phyloP scores from a whole-genome alignment of 1,140 invertebrate species.

The Microplitis mediator region DNA sequence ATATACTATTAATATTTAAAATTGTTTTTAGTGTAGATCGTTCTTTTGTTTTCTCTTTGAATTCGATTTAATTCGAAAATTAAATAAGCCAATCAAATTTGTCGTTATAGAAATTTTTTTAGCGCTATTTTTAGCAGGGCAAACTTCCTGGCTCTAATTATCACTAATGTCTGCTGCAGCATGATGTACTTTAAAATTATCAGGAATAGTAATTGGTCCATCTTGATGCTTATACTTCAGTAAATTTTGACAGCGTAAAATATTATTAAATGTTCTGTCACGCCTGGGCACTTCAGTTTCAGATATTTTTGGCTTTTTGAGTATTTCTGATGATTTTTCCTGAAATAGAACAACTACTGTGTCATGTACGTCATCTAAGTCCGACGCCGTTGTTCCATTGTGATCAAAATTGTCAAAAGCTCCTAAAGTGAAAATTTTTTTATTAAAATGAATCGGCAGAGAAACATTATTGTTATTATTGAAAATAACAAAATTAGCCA shows the following conservation, averaged over 20 bases:
- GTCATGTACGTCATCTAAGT: constrained; percentile 26
- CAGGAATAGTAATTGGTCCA: background rate
- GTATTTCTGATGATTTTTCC: background rate
- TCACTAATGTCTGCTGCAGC: background rate
- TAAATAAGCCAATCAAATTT: too few relatives aligned
- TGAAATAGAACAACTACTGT: constrained; percentile 25
- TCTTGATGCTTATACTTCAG: background rate
- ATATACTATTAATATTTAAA: too few relatives aligned
- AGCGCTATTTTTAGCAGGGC: too few relatives aligned
- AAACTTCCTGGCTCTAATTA: too few relatives aligned
- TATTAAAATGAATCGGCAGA: constrained; percentile 28
- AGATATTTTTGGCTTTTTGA: background rate
- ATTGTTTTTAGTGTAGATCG: too few relatives aligned
- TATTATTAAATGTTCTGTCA: background rate
- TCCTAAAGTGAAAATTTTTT: constrained; percentile 21
- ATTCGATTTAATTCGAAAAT: too few relatives aligned
- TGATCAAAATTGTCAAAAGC: constrained; percentile 37
- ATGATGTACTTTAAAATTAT: background rate
- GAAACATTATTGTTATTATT: constrained; percentile 8
- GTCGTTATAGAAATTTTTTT: too few relatives aligned
- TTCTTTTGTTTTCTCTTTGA: too few relatives aligned
- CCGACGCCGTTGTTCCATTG: constrained; percentile 25
- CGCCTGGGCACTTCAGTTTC: background rate
- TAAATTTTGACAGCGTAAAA: constrained; percentile 4
- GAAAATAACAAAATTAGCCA: constrained; percentile 22